These are phyloP conservation scores for Reticulitermes speratus DNA, from an alignment of 1,140 invertebrate species.

Conservation along the genomic window DNA sequence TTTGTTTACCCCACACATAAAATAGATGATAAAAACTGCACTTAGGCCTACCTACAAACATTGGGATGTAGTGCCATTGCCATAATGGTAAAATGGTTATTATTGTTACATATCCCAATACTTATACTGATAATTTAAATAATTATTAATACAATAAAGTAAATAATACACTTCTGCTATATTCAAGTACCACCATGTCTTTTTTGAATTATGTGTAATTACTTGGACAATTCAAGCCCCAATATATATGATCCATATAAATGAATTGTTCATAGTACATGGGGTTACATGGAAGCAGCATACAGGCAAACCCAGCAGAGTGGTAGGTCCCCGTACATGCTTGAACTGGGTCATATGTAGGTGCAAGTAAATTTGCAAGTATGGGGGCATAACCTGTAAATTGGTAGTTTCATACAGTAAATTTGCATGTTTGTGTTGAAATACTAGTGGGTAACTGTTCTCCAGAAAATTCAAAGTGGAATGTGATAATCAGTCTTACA, in stretches of 20 bases:
- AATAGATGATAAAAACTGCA: constrained; percentile 26
- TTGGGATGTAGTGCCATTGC: background rate
- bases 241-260: background rate
- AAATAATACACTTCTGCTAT: background rate
- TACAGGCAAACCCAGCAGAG: background rate
- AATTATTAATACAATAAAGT: constrained; percentile 10
- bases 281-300: background rate
- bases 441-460: background rate
- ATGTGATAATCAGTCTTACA: too few species aligned
- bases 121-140: background rate
- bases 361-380: background rate
- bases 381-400: background rate
- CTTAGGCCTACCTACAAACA: constrained; percentile 31
- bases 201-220: background rate
- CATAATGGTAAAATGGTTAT: background rate
- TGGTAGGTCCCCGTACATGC: background rate
- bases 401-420: background rate
- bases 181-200: background rate
- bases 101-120: constrained; percentile 10
- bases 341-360: background rate
- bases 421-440: background rate
- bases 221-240: background rate
- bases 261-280: background rate
- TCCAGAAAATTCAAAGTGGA: background rate
- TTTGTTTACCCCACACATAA: background rate